A percentile compares a stretch with the other conserved stretches of the same genome.
Conservation (phyloP, 1,140 invertebrate species). For the Leptinotarsa undecemlineata region DNA sequence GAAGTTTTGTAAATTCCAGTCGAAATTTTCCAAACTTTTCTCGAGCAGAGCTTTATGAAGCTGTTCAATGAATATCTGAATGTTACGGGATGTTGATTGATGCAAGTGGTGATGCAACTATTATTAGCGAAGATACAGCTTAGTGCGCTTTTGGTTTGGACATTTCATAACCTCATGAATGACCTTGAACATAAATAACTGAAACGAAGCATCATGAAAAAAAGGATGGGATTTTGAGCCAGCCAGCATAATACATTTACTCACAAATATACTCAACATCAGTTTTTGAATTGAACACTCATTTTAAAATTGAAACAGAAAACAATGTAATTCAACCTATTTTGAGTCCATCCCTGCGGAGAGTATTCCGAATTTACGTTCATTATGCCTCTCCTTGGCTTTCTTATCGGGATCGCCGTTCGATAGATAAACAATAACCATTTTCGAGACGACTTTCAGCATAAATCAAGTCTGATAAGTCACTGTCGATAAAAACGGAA, state of each 20-base stretch:
- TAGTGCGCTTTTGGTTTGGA: neutral
- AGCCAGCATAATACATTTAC: neutral
- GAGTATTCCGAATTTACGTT: neutral
- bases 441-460: constrained; percentile 17
- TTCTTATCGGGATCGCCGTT: constrained; percentile 22
- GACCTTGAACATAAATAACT: neutral
- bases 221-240: too few species aligned
- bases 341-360: neutral
- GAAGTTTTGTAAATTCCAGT: too few species aligned
- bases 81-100: too few species aligned
- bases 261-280: neutral
- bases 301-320: neutral
- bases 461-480: constrained; percentile 24
- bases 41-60: too few species aligned
- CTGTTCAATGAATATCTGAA: too few species aligned
- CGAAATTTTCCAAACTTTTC: too few species aligned
- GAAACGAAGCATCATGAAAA: too few species aligned
- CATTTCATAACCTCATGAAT: neutral
- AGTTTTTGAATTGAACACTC: neutral
- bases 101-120: neutral
- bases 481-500: constrained; percentile 29
- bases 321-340: neutral
- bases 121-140: too few species aligned
- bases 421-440: constrained; percentile 32
- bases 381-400: constrained; percentile 22